phyloP scores from a whole-genome alignment of 2,888 invertebrate species.

The Pyralis farinalis region DNA sequence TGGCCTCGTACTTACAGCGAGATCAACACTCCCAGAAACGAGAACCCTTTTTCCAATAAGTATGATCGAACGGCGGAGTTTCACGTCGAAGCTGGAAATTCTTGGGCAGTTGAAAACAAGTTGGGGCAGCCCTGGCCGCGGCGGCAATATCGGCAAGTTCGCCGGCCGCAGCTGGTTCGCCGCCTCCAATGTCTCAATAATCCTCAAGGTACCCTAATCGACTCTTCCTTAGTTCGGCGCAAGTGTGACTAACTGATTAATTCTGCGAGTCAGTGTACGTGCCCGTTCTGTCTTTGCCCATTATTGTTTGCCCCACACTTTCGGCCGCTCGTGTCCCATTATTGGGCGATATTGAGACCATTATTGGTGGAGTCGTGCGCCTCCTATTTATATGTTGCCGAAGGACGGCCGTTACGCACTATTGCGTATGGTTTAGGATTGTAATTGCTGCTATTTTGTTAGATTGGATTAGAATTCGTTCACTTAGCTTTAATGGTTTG shows the following conservation, averaged over 20 bases:
- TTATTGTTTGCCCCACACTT: slow-evolving; percentile 70
- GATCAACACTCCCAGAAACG: slow-evolving; percentile 40
- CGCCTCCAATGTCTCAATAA: slow-evolving; percentile 77
- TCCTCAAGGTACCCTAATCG: slow-evolving; percentile 78
- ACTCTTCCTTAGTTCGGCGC: slow-evolving; percentile 74
- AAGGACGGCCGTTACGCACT: slow-evolving; percentile 56
- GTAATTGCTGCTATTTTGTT: slow-evolving; percentile 70
- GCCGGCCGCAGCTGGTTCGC: slow-evolving; percentile 70
- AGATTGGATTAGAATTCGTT: slow-evolving; percentile 60
- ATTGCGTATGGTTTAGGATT: slow-evolving; percentile 59
- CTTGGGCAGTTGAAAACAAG: slow-evolving; percentile 73
- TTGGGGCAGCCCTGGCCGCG: slow-evolving; percentile 57
- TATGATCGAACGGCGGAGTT: slow-evolving; percentile 68
- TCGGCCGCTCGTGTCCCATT: slow-evolving; percentile 55
- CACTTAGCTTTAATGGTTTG: slow-evolving; percentile 48
- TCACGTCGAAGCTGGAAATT: slow-evolving; percentile 50
- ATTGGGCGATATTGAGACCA: slow-evolving; percentile 70
- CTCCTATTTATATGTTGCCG: slow-evolving; percentile 64
- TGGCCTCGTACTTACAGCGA: slow-evolving; percentile 37
- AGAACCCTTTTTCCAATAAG: slow-evolving; percentile 62
- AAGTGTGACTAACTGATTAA: slow-evolving; percentile 81
- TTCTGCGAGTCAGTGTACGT: slow-evolving; percentile 68
- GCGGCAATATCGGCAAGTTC: slow-evolving; percentile 71
- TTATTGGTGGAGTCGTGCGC: slow-evolving; percentile 52
- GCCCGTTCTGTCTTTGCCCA: slow-evolving; percentile 52